Base-by-base conservation (phyloP, 2,888 invertebrate species). In the Tridacna gigas region DNA sequence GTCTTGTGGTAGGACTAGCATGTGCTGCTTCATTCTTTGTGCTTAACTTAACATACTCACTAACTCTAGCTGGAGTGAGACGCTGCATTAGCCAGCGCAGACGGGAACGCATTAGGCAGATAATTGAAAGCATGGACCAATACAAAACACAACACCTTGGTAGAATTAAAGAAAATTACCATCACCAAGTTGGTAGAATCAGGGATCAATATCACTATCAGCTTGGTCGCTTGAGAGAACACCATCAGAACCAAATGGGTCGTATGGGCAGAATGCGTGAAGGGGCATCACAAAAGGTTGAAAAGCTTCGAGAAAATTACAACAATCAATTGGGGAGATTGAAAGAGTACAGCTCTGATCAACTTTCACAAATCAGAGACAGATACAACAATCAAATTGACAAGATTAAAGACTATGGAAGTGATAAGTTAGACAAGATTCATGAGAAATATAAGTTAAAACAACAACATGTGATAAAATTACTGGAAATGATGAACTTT, bases 401-500 rank as follows among this genome's bases (percentile, higher is more conserved):
- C 95, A 97, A 98, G 95, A 98, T 99, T 88, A 96, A 98, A 74
- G 98, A 98, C 95, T 99, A 98, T 95, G 98, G 98, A 95, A 97
- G 98, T 26, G 98, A 98, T 94, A 98, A 99, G 95, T 97, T 98
- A 82, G 95, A 98, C 69, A 96, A 97, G 76, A 95, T 99, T 67
- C 96, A 98, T 48, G 98, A 98, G 95, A 98, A 98, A 15, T 98
- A 98, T 96, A 98, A 98, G 95, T 97, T 98, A 94, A 98, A 99
- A 95, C 99, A 99, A 95, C 98, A 98, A 95, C 98, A 98, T 18
- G 95, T 99, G 76, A 98, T 98, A 95, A 98, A 98, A 95, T 97
- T 99, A 11, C 95, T 99, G 80, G 99, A 99, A 95, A 98, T 98
- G 95, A 96, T 99, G 91, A 98, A 98, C 95, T 97, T 98, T 94